A percentile compares a stretch with the other conserved stretches of the same genome.
These are phyloP conservation scores for Stenurella melanura DNA, from an alignment of 2,888 invertebrate genomes.

Conservation along the genomic window DNA sequence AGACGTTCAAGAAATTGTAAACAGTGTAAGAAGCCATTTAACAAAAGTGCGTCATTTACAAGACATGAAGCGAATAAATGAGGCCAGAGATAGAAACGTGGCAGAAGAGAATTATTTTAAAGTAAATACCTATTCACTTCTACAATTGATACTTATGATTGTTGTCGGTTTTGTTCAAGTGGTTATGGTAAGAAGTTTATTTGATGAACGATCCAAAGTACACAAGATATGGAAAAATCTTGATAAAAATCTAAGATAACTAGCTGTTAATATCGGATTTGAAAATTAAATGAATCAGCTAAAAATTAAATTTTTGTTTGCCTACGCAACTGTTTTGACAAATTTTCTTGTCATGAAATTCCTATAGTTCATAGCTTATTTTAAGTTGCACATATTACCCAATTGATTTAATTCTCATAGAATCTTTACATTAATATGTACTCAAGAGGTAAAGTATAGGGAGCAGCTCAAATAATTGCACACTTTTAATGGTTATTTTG, in stretches of 20 bases:
- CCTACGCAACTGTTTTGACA: too few relatives aligned
- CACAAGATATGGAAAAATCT: conserved; percentile 69
- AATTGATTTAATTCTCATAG: too few relatives aligned
- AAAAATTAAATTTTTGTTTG: background rate
- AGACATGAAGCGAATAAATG: conserved; percentile 82
- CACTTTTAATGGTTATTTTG: too few relatives aligned
- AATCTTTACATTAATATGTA: too few relatives aligned
- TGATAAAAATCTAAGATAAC: conserved; percentile 23
- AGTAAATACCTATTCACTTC: conserved; percentile 86
- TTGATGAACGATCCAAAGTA: conserved; percentile 76
- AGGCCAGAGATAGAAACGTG: conserved; percentile 87
- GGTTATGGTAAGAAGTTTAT: conserved; percentile 85
- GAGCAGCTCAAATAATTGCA: too few relatives aligned
- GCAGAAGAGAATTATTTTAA: conserved; percentile 88
- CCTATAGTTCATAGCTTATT: too few relatives aligned
- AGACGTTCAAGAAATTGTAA: conserved; percentile 80
- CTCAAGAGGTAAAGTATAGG: too few relatives aligned
- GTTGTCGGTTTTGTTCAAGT: conserved; percentile 85
- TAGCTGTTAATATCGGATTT: background rate
- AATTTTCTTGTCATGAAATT: too few relatives aligned
- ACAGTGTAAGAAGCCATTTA: conserved; percentile 78
- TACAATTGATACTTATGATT: conserved; percentile 85
- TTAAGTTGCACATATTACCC: too few relatives aligned
- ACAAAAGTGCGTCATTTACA: conserved; percentile 80
- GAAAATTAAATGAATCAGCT: background rate